Base-by-base conservation (phyloP, 2,797 vertebrate genomes). In the Vultur gryphus region DNA sequence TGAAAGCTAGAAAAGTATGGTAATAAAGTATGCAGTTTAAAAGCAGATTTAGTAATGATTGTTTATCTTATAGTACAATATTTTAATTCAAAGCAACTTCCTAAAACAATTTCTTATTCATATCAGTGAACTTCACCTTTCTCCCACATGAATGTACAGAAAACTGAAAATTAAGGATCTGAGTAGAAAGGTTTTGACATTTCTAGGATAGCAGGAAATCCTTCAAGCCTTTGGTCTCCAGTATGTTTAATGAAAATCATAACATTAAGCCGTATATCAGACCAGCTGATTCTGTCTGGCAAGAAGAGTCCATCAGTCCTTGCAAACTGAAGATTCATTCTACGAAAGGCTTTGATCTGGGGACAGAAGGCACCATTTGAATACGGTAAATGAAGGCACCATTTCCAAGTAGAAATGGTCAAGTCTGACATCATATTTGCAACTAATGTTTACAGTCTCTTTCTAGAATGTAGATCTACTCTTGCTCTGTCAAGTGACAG, bases 41-140 rank as follows among this genome's bases (percentile, higher is more conserved):
- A 79, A 71, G 28, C 14, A 57, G 20, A 61, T 55, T 69, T 54
- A 65, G 31, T 58, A 66, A 58, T 10, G 2, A 67, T 0, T n/a
- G 11, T 41, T 71, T 51, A 59, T 13, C 25, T 67, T 82, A 20
- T 35, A 46, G 31, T 23, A 84, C 4, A 49, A 4, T 31, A 6
- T 64, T 62, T 73, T 33, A 17, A 87, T 83, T 87, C 76, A 72
- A 89, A 90, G n/a, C 18, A 76, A 55, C n/a, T 52, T 90, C 48
- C 41, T 77, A 28, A 78, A 83, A 83, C 13, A 51, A 62, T 46
- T 67, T 72, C 57, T 75, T 35, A 24, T 16, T 89, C 62, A 5
- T 19, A 82, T 16, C 10, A 31, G 48, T 62, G 10, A 82, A 80
- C 20, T 61, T 71, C 19, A 69, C 16, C 33, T 58, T 61, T 84